Evolutionary conservation across 2,888 invertebrate species (phyloP).

Genomic region (Meteorus colon): DNA sequence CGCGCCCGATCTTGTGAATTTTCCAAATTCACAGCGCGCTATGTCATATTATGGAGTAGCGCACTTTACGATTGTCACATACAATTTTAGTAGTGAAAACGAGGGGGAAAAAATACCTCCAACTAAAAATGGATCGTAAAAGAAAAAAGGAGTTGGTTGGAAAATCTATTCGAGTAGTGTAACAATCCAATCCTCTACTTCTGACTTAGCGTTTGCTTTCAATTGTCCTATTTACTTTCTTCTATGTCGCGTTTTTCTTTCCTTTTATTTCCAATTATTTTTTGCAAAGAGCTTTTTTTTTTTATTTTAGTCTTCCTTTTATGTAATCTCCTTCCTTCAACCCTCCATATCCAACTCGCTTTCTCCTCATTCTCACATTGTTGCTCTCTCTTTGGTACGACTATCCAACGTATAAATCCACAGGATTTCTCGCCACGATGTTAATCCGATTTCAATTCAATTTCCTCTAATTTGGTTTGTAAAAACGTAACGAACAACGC

Average conservation of each 20-base stretch:
- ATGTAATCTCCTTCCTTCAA: not conserved
- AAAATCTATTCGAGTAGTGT: not conserved
- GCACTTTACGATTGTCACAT: not conserved
- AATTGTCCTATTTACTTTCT: not conserved
- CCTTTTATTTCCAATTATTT: not conserved
- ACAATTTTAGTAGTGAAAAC: not conserved
- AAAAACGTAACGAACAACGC: slow-evolving; percentile 36
- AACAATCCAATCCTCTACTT: not conserved
- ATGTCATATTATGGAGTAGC: not conserved
- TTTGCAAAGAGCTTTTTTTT: not conserved
- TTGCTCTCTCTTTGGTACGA: not conserved
- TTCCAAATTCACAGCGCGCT: not conserved
- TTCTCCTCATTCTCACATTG: not conserved
- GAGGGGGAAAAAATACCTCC: not conserved
- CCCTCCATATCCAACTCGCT: not conserved
- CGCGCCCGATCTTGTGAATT: not conserved
- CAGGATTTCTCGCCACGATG: slow-evolving; percentile 36
- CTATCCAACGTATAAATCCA: slow-evolving; percentile 24
- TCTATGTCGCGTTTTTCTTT: not conserved
- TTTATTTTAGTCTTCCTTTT: not conserved
- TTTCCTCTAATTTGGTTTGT: slow-evolving; percentile 40
- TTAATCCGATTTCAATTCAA: slow-evolving; percentile 43
- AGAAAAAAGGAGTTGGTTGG: not conserved
- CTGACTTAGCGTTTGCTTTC: not conserved
- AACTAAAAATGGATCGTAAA: not conserved